These are phyloP conservation scores for Macrotus californicus DNA, from an alignment of 2,113 vertebrate species.

Conservation along the genomic window DNA sequence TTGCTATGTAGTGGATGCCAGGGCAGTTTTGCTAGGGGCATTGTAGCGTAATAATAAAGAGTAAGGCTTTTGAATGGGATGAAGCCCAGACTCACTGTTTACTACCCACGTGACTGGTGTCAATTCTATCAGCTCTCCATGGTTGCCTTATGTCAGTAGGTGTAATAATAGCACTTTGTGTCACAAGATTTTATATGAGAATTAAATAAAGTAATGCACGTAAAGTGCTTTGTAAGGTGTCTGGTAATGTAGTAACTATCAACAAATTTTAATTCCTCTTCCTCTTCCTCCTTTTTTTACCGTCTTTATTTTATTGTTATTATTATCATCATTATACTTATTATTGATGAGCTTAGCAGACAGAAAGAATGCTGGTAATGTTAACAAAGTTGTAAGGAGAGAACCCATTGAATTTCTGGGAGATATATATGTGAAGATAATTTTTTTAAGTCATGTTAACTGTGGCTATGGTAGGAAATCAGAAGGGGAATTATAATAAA, in stretches of 20 bases:
- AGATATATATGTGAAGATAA: background rate
- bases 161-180: background rate
- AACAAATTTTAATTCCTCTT: background rate
- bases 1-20: background rate
- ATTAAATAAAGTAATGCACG: background rate
- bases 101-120: background rate
- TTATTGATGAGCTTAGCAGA: background rate
- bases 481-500: background rate
- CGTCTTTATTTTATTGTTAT: background rate
- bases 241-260: background rate
- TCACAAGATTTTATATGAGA: background rate
- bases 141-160: background rate
- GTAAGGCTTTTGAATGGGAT: background rate
- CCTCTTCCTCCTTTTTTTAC: background rate
- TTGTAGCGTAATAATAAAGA: background rate
- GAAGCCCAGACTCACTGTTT: background rate
- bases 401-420: background rate
- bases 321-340: background rate
- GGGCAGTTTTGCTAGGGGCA: accelerated
- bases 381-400: background rate
- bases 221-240: background rate
- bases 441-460: background rate
- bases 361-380: background rate
- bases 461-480: background rate
- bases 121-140: background rate